Percentiles rank a stretch among this genome's conserved stretches.
Conservation (phyloP, 64 coral and sea anemone genomes). For the Montipora foliosa region DNA sequence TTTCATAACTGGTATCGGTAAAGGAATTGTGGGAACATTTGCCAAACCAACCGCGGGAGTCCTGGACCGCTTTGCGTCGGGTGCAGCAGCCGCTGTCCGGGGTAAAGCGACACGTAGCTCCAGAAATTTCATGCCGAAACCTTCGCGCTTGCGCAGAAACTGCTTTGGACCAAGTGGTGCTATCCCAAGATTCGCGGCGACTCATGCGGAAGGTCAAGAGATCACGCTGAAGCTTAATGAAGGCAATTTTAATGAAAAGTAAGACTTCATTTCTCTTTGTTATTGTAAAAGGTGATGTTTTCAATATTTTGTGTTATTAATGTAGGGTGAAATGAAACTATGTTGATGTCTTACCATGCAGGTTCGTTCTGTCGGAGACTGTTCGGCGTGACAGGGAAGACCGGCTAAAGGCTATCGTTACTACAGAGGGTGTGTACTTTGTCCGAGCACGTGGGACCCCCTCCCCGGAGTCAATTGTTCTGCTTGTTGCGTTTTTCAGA, state of each 20-base stretch:
- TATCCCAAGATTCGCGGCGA: conserved; percentile 80
- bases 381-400: conserved; percentile 88
- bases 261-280: background rate
- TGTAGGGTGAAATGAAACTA: too few relatives aligned
- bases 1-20: conserved; percentile 88
- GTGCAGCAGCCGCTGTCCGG: conserved; percentile 86
- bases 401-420: conserved; percentile 88
- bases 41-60: conserved; percentile 95
- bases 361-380: conserved; percentile 86
- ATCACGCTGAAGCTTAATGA: conserved; percentile 95
- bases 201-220: conserved; percentile 91
- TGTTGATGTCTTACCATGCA: background rate
- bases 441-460: conserved; percentile 92
- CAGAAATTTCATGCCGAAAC: conserved; percentile 87
- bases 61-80: conserved; percentile 94
- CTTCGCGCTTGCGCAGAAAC: conserved; percentile 78
- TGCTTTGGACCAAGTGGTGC: conserved; percentile 95
- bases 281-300: too few relatives aligned
- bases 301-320: too few relatives aligned
- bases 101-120: conserved; percentile 90
- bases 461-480: conserved; percentile 90
- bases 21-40: conserved; percentile 95
- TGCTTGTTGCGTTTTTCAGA: conserved; percentile 84
- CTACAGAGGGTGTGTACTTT: conserved; percentile 94
- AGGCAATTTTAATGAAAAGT: conserved; percentile 92